These are phyloP conservation scores for Podarcis lilfordi DNA, from an alignment of 2,797 vertebrate genomes.

Conservation along the genomic window DNA sequence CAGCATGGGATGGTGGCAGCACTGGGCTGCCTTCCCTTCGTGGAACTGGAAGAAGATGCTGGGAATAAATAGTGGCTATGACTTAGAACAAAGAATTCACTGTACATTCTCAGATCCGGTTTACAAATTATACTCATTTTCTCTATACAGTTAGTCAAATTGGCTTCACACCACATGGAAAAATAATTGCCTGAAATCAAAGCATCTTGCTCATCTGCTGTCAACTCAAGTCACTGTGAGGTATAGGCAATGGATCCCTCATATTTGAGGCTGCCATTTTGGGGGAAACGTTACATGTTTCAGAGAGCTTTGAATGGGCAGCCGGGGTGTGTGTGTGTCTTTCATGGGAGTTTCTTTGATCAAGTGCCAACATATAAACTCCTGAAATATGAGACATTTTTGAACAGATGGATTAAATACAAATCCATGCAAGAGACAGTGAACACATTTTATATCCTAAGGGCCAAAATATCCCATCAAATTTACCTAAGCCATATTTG, in stretches of 20 bases:
- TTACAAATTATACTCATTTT: not conserved
- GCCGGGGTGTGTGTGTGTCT: not conserved
- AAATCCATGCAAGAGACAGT: conserved; percentile 10
- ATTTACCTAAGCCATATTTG: conserved; percentile 35
- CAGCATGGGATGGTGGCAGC: not conserved
- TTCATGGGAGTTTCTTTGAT: not conserved
- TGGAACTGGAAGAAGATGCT: not conserved
- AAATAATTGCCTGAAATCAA: not conserved
- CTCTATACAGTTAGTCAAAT: not conserved
- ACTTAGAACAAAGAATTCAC: not conserved
- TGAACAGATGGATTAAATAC: conserved; percentile 29
- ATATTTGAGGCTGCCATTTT: not conserved
- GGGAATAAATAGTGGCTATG: not conserved
- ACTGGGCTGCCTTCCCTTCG: not conserved
- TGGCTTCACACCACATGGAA: not conserved
- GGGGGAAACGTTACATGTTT: accelerated
- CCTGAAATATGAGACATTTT: conserved; percentile 4
- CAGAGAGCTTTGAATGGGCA: not conserved
- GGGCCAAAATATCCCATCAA: conserved; percentile 19
- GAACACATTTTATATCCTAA: not conserved
- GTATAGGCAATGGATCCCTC: not conserved
- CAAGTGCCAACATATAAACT: not conserved
- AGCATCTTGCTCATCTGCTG: not conserved
- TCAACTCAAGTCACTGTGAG: not conserved
- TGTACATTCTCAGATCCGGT: not conserved